These are phyloP conservation scores for Helobdella robusta DNA, from an alignment of 2,888 invertebrate genomes.

Conservation along the genomic window DNA sequence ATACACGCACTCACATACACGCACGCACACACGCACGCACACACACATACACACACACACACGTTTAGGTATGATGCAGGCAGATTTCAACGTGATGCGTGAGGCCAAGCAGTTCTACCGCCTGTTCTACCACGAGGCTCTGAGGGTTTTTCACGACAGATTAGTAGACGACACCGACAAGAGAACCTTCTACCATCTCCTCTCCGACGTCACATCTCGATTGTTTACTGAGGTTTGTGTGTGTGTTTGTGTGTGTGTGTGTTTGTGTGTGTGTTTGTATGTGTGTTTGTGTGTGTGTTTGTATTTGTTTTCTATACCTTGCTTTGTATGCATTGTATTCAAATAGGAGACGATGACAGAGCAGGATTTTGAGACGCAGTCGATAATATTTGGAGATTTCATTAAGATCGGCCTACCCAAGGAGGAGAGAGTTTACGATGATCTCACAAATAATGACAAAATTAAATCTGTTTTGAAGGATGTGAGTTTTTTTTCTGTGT, in stretches of 20 bases:
- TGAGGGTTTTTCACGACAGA: slow-evolving; percentile 50
- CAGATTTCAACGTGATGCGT: slow-evolving; percentile 54
- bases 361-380: slow-evolving; percentile 42
- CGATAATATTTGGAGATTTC: slow-evolving; percentile 73
- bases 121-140: slow-evolving; percentile 49
- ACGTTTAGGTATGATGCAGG: slow-evolving; percentile 62
- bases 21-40: too few species aligned
- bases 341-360: slow-evolving; percentile 29
- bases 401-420: slow-evolving; percentile 64
- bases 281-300: too few species aligned
- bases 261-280: too few species aligned
- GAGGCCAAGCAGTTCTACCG: slow-evolving; percentile 46
- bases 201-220: slow-evolving; percentile 48
- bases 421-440: slow-evolving; percentile 69
- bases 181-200: slow-evolving; percentile 45
- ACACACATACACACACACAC: too few species aligned
- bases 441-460: slow-evolving; percentile 65
- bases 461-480: slow-evolving; percentile 60
- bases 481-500: too few species aligned
- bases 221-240: slow-evolving; percentile 50
- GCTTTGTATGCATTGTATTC: neutral
- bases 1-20: too few species aligned
- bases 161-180: slow-evolving; percentile 50
- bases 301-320: too few species aligned
- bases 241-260: too few species aligned